These are phyloP conservation scores for Genyomyrus donnyi DNA, from an alignment of 2,113 vertebrate species.

Conservation along the genomic window DNA sequence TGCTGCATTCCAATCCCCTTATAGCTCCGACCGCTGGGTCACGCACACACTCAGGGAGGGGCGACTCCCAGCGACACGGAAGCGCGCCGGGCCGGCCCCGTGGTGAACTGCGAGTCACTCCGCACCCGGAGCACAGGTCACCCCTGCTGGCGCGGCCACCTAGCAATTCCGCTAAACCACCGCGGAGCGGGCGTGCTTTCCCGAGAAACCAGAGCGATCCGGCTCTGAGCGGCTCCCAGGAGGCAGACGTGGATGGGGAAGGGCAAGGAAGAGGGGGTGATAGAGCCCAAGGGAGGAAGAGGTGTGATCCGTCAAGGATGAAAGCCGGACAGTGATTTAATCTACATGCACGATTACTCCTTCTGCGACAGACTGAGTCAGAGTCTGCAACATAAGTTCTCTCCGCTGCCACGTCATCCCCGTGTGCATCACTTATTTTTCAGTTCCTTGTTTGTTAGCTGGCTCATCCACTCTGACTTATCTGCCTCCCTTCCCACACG, in stretches of 20 bases:
- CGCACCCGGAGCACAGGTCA: constrained; percentile 25
- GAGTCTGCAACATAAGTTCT: not conserved
- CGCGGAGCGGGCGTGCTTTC: constrained; percentile 17
- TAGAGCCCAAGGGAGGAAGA: not conserved
- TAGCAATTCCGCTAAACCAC: constrained; percentile 34
- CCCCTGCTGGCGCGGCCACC: constrained; percentile 24
- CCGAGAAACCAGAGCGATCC: constrained; percentile 34
- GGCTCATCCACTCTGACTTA: not conserved
- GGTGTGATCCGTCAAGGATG: not conserved
- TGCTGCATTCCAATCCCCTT: constrained; percentile 61
- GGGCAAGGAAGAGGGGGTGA: not conserved
- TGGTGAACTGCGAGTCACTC: constrained; percentile 47
- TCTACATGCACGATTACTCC: not conserved
- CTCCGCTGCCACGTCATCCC: not conserved
- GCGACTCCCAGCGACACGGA: constrained; percentile 13
- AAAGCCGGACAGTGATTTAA: not conserved
- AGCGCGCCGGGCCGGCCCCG: constrained; percentile 21
- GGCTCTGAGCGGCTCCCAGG: not conserved
- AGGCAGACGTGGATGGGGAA: not conserved
- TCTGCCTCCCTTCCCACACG: not conserved
- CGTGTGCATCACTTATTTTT: not conserved
- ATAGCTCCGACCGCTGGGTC: constrained; percentile 54
- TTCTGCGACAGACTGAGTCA: not conserved
- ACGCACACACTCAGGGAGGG: constrained; percentile 26
- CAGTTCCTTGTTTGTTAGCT: not conserved